Evolutionary conservation across 2,797 vertebrate species (phyloP).

Genomic region (Linurgus olivaceus): DNA sequence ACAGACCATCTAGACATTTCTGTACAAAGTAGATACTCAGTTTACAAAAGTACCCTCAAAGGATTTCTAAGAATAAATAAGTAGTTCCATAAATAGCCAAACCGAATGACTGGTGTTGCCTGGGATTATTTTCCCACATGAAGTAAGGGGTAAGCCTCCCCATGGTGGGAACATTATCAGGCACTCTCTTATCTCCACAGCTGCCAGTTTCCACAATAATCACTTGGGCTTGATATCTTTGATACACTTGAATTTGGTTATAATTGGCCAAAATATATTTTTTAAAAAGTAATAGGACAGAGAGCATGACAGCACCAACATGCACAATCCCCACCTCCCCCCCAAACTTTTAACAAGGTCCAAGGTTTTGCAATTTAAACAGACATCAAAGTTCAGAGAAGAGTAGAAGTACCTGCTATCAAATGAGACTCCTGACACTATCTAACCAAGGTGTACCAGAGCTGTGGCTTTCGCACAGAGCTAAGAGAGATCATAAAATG

Average conservation of each 20-base stretch:
- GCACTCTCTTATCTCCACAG: neutral
- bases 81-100: conserved; percentile 33
- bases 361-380: neutral
- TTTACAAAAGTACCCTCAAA: conserved; percentile 19
- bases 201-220: neutral
- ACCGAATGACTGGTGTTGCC: neutral
- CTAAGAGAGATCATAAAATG: neutral
- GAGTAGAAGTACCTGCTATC: neutral
- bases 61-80: conserved; percentile 53
- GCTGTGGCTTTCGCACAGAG: neutral
- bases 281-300: neutral
- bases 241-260: neutral
- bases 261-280: neutral
- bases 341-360: neutral
- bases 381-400: neutral
- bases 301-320: neutral
- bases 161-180: neutral
- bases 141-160: neutral
- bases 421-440: neutral
- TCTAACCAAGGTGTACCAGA: neutral
- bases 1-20: neutral
- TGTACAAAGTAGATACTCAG: neutral
- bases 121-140: conserved; percentile 33
- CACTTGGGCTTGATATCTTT: neutral
- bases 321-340: accelerated